Base-by-base conservation (phyloP, 2,797 vertebrate species). In the Leptodactylus fallax region DNA sequence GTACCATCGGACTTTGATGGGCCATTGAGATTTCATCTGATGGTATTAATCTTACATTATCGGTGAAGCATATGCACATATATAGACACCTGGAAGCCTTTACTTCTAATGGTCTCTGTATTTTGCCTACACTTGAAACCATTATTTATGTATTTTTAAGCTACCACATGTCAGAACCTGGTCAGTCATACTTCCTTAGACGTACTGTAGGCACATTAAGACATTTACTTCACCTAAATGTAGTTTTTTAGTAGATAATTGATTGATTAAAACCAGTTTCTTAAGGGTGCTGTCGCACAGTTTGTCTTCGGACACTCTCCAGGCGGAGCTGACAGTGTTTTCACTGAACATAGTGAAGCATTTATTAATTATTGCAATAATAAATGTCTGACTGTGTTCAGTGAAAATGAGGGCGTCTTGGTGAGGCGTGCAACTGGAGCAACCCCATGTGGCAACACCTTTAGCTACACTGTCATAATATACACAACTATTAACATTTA, bases 1-100 rank as follows among this genome's bases (percentile, higher is more conserved):
- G 49, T 55, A 72, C 77, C 56, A 60, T 72, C 16, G 53, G 61
- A 47, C 76, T 47, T 88, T 85, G 63, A 88, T 71, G 77, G 67
- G 79, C 83, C 23, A 85, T 63, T 84, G 81, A 79, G 80, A 55
- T 83, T 65, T 74, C 49, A 85, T 11, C 51, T 19, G 7, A 10
- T 72, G 72, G 81, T 49, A 88, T 85, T 36, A 80, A 55, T 63
- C 56, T 65, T 76, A 71, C n/a, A 4, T 56, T 74, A 79, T 69
- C 65, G 61, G n/a, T 72, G 87, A 80, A 85, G 65, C 76, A 88
- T 3, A 47, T 74, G 1, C 11, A 36, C 36, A 65, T 21, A 51
- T 8, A 81, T 79, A 85, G 55, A 78, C 25, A 17, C 45, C 23
- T 67, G 45, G 60, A 55, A 79, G 23, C 53, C 7, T 36, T 36